Evolutionary conservation across 1,140 invertebrate genomes (phyloP), one percentile per base, ranked within the genome.

Genomic region (Penaeus indicus): DNA sequence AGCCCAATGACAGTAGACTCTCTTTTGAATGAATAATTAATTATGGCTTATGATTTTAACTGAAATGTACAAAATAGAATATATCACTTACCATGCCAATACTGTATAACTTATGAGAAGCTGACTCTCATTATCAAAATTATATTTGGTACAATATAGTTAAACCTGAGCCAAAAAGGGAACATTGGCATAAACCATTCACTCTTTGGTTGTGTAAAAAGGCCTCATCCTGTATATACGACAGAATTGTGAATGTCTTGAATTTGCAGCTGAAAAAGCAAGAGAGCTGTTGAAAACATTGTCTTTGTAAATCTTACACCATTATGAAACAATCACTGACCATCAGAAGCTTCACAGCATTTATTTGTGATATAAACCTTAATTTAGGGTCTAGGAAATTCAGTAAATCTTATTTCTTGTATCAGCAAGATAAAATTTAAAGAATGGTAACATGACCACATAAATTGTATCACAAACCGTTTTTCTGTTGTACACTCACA

Each of bases 101-200:
- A 75, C 72, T 75, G 72, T 32, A 75, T 75, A 75, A 54, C 54
- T 54, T 54, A 54, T 54, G 54, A 38, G 72, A 75, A 75, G 42
- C 72, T 19, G 42, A 27, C 42, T 60, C 75, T 77, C 77, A 54
- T 54, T 54, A 54, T 78, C 77, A 88, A 79, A 62, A 67, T 67
- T 78, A 79, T 84, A 88, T 88, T 88, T 88, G 87, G 87, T 88
- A 84, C 54, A 83, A 32, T 85, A 86, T 54, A 67, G 61, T 77
- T 83, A 79, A 54, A 84, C 87, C 87, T 88, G 87, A 88, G 87
- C 87, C 87, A 88, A 84, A 88, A 88, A 88, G 81, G 81, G 87
- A 84, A 88, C 69, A 84, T 84, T 77, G 63, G 69, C 67, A 84
- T 62, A 77, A 84, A 88, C 61, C 81, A 88, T 84, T 84, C 81